Evolutionary conservation across 2,888 invertebrate genomes (phyloP), one percentile per base, ranked within the genome.

Genomic region (Erebia ligea): DNA sequence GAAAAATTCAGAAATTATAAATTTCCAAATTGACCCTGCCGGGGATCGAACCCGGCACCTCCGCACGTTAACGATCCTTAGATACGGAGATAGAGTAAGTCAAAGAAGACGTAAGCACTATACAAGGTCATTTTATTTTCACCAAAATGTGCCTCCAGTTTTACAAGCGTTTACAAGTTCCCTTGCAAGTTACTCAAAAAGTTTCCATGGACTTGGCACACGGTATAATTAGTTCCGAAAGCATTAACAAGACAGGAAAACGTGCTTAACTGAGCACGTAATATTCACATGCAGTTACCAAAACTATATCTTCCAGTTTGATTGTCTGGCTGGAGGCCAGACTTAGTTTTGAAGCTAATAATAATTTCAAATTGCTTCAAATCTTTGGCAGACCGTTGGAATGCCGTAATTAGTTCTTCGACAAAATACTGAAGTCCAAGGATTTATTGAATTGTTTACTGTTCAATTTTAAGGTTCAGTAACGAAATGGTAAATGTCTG

Each of bases 281-380:
- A 73, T 71, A 67, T 72, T 71, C 74, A 52, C 59, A 70, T 73
- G 61, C 68, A 74, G 67, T 70, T 72, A 45, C 68, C 59, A 64
- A 74, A 74, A 74, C 73, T 72, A 59, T 70, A 68, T 70, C 72
- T 67, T 59, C 56, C 61, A 67, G 54, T 66, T 54, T 69, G 68
- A 70, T 68, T 70, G 68, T 66, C 70, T 74, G 74, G 74, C 74
- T 59, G 45, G 58, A 15, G 63, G 72, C 74, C 74, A 74, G 72
- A 40, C 67, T 63, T 59, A 66, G 65, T 70, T 70, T 67, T 71
- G 69, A 69, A 69, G 64, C 56, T 67, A 68, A 73, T 73, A 67
- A 69, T 73, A 71, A 69, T 67, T 73, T 25, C 63, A 64, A 69
- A 73, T 64, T 64, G 67, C 50, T 52, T 50, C 19, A 52, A 50